phyloP scores from a whole-genome alignment of 2,888 invertebrate species.

The Alentia gelatinosa region DNA sequence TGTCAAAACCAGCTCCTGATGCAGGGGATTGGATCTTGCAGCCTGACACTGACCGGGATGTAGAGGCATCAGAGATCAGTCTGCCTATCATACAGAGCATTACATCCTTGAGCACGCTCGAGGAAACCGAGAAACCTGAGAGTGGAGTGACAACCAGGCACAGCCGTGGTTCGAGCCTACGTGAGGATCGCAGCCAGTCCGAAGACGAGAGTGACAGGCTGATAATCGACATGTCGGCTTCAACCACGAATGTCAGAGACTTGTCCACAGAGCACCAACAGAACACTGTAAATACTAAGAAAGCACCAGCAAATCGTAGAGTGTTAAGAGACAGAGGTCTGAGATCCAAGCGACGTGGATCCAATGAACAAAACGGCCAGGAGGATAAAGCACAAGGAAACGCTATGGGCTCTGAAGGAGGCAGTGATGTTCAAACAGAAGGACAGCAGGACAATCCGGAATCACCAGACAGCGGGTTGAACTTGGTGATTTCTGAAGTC shows the following conservation, averaged over 20 bases:
- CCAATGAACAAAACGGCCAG: no score
- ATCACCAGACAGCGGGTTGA: neutral
- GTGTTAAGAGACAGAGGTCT: no score
- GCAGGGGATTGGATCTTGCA: slow-evolving; percentile 24
- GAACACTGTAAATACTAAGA: no score
- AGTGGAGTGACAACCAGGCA: neutral
- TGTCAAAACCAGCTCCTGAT: neutral
- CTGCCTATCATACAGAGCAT: slow-evolving; percentile 32
- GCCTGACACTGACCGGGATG: neutral
- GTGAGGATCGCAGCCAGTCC: neutral
- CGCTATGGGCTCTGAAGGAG: no score
- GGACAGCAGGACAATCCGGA: neutral
- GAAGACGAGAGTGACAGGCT: neutral
- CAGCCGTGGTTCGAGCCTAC: neutral
- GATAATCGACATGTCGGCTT: slow-evolving; percentile 1
- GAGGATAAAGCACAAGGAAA: no score
- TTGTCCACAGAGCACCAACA: no score
- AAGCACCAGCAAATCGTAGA: no score
- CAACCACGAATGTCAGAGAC: no score
- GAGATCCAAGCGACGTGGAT: no score
- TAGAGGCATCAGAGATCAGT: neutral
- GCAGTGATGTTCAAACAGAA: neutral
- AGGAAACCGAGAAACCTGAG: neutral
- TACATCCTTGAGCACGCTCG: neutral
- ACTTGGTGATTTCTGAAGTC: neutral